These are phyloP conservation scores for Achroia grisella DNA, from an alignment of 1,140 invertebrate genomes.

Conservation along the genomic window DNA sequence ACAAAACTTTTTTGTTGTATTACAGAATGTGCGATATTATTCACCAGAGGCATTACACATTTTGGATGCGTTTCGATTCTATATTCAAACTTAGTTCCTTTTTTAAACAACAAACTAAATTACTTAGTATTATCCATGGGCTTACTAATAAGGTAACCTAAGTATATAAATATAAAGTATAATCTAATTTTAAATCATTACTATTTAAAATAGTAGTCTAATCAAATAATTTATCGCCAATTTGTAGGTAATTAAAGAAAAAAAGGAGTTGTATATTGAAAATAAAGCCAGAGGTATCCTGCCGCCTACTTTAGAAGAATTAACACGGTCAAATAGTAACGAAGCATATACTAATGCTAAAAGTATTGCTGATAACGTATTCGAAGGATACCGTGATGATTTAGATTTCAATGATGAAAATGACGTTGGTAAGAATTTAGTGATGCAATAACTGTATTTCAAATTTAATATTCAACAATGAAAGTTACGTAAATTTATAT, in stretches of 20 bases:
- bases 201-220: background rate
- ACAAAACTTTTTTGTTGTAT: slow-evolving; percentile 17
- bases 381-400: slow-evolving; percentile 78
- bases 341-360: slow-evolving; percentile 35
- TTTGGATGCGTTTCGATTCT: slow-evolving; percentile 74
- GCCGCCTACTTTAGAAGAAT: slow-evolving; percentile 41
- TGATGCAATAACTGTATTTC: too few relatives aligned
- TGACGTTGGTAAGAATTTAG: slow-evolving; percentile 75
- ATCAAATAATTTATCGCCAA: background rate
- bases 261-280: slow-evolving; percentile 71
- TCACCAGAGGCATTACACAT: slow-evolving; percentile 78
- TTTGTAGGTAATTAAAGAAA: slow-evolving; percentile 75
- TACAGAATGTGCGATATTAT: slow-evolving; percentile 82
- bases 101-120: slow-evolving; percentile 75
- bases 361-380: slow-evolving; percentile 54
- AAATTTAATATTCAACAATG: too few relatives aligned
- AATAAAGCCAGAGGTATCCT: slow-evolving; percentile 68
- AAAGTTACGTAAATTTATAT: too few relatives aligned
- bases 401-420: slow-evolving; percentile 83
- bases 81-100: slow-evolving; percentile 77
- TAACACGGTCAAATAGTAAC: slow-evolving; percentile 19
- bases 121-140: slow-evolving; percentile 78
- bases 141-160: slow-evolving; percentile 77
- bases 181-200: too few relatives aligned
- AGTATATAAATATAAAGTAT: slow-evolving; percentile 16